Conservation (phyloP, 2,797 vertebrate genomes). For the Sylvia borin region DNA sequence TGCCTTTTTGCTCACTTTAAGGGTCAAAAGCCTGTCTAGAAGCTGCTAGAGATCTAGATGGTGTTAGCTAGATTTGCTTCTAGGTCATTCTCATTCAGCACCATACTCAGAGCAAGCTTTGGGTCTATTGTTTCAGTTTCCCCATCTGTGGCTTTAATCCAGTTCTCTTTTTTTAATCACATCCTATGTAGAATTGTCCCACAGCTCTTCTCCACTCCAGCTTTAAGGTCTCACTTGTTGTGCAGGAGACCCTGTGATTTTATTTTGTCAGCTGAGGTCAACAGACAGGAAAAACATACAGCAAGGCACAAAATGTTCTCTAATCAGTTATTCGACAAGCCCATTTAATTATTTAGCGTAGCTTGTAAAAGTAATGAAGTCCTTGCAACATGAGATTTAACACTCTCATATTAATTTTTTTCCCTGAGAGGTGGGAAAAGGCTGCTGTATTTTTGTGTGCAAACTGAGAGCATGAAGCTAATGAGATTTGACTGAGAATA, state of each 20-base stretch:
- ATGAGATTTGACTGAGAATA: neutral
- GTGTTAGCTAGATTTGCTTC: neutral
- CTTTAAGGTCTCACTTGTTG: neutral
- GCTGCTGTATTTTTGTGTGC: neutral
- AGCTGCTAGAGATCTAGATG: neutral
- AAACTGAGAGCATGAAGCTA: neutral
- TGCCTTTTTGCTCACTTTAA: neutral
- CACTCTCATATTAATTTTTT: constrained; percentile 21
- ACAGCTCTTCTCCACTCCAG: neutral
- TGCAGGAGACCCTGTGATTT: neutral
- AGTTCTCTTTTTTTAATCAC: neutral
- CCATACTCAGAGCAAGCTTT: neutral
- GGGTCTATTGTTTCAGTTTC: neutral
- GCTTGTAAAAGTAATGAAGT: constrained; percentile 38
- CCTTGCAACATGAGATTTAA: constrained; percentile 18
- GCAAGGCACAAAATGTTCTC: constrained; percentile 1
- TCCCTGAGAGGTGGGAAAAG: neutral
- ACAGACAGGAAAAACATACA: neutral
- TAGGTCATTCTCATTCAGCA: constrained; percentile 6
- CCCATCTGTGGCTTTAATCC: neutral
- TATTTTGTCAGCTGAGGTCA: neutral
- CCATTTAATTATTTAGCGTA: constrained; percentile 46
- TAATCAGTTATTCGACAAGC: constrained; percentile 38
- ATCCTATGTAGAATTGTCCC: neutral
- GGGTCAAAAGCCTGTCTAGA: neutral